These are phyloP conservation scores for Dromococcyx pavoninus DNA, from an alignment of 2,797 vertebrate genomes.

Conservation along the genomic window DNA sequence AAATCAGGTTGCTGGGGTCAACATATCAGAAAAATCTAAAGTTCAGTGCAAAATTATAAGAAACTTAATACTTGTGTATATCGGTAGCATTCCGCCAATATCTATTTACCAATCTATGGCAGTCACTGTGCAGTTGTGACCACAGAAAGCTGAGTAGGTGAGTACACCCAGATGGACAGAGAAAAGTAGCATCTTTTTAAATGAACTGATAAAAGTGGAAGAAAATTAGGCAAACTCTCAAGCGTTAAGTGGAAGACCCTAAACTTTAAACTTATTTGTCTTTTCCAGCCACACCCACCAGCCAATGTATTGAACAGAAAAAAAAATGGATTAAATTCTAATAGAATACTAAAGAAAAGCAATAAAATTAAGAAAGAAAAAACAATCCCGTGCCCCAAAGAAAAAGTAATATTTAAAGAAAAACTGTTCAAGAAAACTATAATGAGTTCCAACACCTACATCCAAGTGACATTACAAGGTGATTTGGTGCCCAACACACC, in stretches of 20 bases:
- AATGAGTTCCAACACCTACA: background rate
- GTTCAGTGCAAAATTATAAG: background rate
- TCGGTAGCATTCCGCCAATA: background rate
- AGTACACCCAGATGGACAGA: background rate
- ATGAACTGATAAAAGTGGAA: background rate
- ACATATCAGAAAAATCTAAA: background rate
- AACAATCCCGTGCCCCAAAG: background rate
- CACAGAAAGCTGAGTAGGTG: background rate
- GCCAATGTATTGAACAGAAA: background rate
- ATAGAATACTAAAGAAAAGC: background rate
- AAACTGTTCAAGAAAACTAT: background rate
- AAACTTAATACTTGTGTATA: background rate
- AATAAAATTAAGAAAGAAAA: background rate
- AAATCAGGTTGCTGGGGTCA: background rate
- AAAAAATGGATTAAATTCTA: background rate
- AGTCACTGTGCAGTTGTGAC: background rate
- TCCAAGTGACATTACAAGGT: background rate
- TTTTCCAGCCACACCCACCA: background rate
- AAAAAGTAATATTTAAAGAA: background rate
- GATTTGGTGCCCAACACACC: background rate
- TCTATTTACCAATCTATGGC: background rate
- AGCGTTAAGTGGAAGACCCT: background rate
- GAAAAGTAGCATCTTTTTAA: background rate
- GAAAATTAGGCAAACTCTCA: background rate
- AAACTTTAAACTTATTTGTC: background rate